Evolutionary conservation across 2,888 invertebrate genomes (phyloP), one percentile per base, ranked within the genome.

Genomic region (Psylliodes chrysocephalus): DNA sequence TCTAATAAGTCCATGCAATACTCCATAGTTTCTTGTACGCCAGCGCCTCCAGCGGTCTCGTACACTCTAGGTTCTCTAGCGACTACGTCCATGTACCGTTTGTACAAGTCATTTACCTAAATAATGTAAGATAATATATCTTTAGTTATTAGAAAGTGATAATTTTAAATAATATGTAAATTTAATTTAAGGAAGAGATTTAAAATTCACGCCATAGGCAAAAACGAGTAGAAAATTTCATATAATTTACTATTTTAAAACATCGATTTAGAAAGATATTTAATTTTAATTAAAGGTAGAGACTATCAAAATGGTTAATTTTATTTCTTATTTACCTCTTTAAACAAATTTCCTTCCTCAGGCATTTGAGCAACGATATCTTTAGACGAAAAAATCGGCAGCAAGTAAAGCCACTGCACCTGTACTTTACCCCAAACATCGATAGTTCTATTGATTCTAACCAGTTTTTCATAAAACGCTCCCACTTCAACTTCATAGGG

Each of bases 391-490:
- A 95, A 95, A 76, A 95, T 93, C 0, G 94, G 94, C 71, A 94
- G 84, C 66, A 95, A 84, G 79, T 95, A 94, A 67, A 94, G 83
- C 94, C 95, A 95, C 67, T 93, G 91, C 55, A 89, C 86, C 84
- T 95, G 94, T 19, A 94, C 92, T 85, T 91, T 92, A 28, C 91
- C 88, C 94, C 94, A 94, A 81, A 91, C 91, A 65, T 94, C 92
- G 40, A 94, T 86, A 2, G 93, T 92, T 47, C 84, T 83, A 77
- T 90, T 89, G 6, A 91, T 87, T 66, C 91, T 84, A 0, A 85
- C 78, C 38, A 94, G 85, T 77, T 89, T 89, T 8, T 91, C 90
- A 79, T 93, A 93, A 89, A 94, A 94, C 1, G 85, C 82, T 76
- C 85, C 88, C 0, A 89, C 89, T 81, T 89, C 86, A 19, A 81